Conservation (phyloP, 2,888 invertebrate species). For the Megastigmus dorsalis region DNA sequence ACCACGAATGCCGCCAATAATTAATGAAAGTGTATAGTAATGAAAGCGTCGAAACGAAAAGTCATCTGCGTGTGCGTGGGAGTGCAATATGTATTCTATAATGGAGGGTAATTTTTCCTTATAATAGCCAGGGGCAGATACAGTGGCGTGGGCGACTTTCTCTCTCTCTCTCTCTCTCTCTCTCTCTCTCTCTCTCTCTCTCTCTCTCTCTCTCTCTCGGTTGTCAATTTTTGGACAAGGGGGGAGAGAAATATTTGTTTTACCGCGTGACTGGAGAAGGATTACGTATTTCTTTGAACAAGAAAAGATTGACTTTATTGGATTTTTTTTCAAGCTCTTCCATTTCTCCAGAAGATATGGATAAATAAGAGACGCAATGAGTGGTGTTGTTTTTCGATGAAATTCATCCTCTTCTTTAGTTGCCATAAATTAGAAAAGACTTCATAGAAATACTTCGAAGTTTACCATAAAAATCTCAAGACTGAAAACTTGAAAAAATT, state of each 20-base stretch:
- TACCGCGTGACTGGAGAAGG: neutral
- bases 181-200: too few species aligned
- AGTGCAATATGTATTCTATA: neutral
- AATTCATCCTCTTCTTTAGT: too few species aligned
- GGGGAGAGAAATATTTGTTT: neutral
- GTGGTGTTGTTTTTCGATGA: neutral
- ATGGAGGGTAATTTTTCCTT: neutral
- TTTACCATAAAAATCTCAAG: too few species aligned
- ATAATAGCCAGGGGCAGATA: neutral
- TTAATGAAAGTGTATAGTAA: too few species aligned
- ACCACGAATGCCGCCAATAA: too few species aligned
- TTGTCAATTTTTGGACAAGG: neutral
- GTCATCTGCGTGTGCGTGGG: too few species aligned
- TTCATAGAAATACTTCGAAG: too few species aligned
- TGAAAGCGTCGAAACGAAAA: too few species aligned
- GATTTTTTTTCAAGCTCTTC: neutral
- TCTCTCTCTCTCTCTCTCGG: neutral
- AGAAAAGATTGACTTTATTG: conserved; percentile 4
- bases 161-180: too few species aligned
- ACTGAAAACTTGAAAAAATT: too few species aligned
- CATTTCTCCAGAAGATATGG: neutral
- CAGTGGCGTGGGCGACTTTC: too few species aligned
- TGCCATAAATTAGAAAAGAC: too few species aligned
- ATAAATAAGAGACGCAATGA: conserved; percentile 4
- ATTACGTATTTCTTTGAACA: conserved; percentile 1